Evolutionary conservation across 23 tunicate species (phyloP).

Genomic region (Corella eumyota): DNA sequence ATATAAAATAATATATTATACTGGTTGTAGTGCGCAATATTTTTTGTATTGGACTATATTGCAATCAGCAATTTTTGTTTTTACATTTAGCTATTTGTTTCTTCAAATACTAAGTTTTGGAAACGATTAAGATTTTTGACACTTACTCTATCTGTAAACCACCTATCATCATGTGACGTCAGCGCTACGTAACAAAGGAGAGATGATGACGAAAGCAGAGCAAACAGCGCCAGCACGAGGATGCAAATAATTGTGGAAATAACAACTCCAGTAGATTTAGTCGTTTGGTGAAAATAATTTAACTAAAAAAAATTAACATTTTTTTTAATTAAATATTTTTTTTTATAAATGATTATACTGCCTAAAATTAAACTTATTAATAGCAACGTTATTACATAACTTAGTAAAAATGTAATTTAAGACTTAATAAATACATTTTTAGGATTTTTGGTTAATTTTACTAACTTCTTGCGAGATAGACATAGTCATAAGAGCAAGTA

Average conservation of each 20-base stretch:
- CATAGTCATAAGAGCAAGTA: constrained; percentile 54
- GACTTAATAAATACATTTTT: neutral
- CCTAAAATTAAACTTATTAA: neutral
- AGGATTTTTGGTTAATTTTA: neutral
- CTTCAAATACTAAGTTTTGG: neutral
- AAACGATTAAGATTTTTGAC: neutral
- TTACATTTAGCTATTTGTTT: no score
- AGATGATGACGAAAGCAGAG: constrained; percentile 41
- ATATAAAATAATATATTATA: no score
- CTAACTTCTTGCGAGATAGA: constrained; percentile 59
- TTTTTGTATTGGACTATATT: no score
- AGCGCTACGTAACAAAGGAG: constrained; percentile 47
- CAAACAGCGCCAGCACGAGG: constrained; percentile 20
- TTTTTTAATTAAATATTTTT: no score
- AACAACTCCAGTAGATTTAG: constrained; percentile 29
- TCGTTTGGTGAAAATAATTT: constrained; percentile 7
- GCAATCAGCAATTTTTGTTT: no score
- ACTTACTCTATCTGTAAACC: constrained; percentile 86
- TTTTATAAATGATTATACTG: no score
- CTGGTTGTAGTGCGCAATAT: no score
- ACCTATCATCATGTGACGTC: constrained; percentile 86
- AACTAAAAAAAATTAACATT: constrained; percentile 2
- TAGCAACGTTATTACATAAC: neutral
- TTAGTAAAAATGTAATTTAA: neutral
- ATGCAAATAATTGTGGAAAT: constrained; percentile 35